Evolutionary conservation across 2,888 invertebrate genomes (phyloP).

Genomic region (Argyresthia goedartella): DNA sequence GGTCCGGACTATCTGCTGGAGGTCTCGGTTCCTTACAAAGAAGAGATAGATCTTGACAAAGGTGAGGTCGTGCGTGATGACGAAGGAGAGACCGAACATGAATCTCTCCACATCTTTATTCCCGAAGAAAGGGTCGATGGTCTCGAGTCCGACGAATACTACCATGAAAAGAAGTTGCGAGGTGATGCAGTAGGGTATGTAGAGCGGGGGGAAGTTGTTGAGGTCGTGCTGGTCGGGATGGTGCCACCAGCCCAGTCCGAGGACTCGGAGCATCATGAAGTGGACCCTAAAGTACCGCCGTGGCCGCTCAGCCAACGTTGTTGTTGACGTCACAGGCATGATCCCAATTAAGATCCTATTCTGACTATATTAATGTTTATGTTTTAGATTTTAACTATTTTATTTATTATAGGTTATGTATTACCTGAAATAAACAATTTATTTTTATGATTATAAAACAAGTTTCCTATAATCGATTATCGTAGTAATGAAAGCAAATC

Average conservation of each 20-base stretch:
- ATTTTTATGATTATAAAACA: too few relatives aligned
- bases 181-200: constrained; percentile 46
- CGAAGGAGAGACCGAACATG: constrained; percentile 62
- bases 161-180: constrained; percentile 54
- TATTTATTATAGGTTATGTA: too few relatives aligned
- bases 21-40: constrained; percentile 47
- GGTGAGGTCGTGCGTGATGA: constrained; percentile 57
- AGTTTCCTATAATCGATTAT: too few relatives aligned
- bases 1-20: constrained; percentile 48
- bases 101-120: constrained; percentile 55
- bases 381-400: too few relatives aligned
- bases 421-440: too few relatives aligned
- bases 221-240: constrained; percentile 47
- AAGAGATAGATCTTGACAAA: constrained; percentile 54
- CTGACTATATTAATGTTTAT: too few relatives aligned
- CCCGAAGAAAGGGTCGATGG: constrained; percentile 58
- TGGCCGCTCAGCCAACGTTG: constrained; percentile 22
- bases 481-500: too few relatives aligned
- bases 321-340: not conserved
- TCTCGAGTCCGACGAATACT: constrained; percentile 57
- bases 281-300: constrained; percentile 45
- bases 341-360: too few relatives aligned
- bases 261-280: constrained; percentile 39
- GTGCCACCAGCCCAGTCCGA: constrained; percentile 63
- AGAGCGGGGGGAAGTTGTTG: constrained; percentile 45